A percentile compares a stretch with the other conserved stretches of the same genome.
phyloP scores from a whole-genome alignment of 1,140 invertebrate species.

The Bombus soroeensis region DNA sequence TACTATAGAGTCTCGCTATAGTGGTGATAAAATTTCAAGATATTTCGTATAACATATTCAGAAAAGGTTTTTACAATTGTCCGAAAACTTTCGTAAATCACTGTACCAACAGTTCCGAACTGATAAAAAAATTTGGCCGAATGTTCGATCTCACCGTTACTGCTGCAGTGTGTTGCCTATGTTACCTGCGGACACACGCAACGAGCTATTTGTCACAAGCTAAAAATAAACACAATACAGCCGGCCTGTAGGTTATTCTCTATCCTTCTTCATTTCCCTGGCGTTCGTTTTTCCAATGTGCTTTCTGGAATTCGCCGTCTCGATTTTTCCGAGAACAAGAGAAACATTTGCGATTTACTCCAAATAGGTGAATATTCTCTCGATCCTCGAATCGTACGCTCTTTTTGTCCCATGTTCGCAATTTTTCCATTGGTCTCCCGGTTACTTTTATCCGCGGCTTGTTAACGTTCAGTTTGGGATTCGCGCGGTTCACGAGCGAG shows the following conservation, averaged over 20 bases:
- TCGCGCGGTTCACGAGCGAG: not conserved
- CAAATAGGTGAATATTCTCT: not conserved
- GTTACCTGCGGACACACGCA: not conserved
- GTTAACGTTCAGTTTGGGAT: not conserved
- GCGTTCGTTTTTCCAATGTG: not conserved
- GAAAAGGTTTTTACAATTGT: not conserved
- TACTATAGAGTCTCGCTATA: too few species aligned
- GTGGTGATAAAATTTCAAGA: too few species aligned
- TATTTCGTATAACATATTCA: not conserved
- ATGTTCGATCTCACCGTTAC: not conserved
- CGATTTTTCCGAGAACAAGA: not conserved
- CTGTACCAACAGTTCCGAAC: too few species aligned
- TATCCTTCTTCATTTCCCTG: not conserved
- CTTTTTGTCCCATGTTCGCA: too few species aligned
- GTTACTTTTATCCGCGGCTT: not conserved
- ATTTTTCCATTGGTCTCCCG: not conserved
- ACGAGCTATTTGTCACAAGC: not conserved
- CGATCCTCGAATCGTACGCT: too few species aligned
- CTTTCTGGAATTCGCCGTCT: not conserved
- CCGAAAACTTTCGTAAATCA: too few species aligned
- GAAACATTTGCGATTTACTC: not conserved
- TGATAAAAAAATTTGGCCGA: not conserved
- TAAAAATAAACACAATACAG: constrained; percentile 33
- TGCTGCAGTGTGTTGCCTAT: not conserved
- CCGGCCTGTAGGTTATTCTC: not conserved